phyloP scores from a whole-genome alignment of 2,113 vertebrate species.

The Tenrec ecaudatus region DNA sequence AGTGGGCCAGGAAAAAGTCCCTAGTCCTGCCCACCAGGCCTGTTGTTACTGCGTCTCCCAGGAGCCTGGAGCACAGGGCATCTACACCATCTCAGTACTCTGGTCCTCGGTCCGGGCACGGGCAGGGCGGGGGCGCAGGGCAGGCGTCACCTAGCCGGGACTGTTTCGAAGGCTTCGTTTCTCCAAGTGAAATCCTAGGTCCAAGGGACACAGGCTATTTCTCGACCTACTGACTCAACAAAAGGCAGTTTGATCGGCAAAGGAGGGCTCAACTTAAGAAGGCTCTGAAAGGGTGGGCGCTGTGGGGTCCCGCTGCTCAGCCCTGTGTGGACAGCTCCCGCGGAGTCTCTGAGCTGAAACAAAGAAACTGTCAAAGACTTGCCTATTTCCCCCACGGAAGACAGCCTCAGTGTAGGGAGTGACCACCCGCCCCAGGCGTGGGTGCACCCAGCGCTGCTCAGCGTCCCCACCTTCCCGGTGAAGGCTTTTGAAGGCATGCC shows the following conservation, averaged over 20 bases:
- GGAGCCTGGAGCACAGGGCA: neutral
- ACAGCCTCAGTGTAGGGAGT: neutral
- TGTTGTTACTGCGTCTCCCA: neutral
- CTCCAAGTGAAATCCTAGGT: neutral
- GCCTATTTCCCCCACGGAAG: neutral
- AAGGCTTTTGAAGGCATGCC: neutral
- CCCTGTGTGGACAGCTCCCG: neutral
- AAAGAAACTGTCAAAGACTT: neutral
- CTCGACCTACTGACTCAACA: neutral
- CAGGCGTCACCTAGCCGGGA: neutral
- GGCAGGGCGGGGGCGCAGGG: neutral
- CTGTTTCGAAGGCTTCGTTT: neutral
- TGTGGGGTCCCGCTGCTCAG: neutral
- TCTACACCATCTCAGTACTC: neutral
- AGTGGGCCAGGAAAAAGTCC: neutral
- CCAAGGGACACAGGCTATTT: neutral
- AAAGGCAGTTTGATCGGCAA: neutral
- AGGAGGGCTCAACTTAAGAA: neutral
- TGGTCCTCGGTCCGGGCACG: neutral
- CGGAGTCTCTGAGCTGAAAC: neutral
- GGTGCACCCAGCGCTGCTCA: neutral
- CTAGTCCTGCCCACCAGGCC: neutral
- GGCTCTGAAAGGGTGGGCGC: neutral
- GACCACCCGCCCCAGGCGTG: neutral
- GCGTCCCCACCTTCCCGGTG: neutral